A percentile compares a stretch with the other conserved stretches of the same genome.
These are phyloP conservation scores for Ivindomyrus marchei DNA, from an alignment of 2,113 vertebrate genomes.

Conservation along the genomic window DNA sequence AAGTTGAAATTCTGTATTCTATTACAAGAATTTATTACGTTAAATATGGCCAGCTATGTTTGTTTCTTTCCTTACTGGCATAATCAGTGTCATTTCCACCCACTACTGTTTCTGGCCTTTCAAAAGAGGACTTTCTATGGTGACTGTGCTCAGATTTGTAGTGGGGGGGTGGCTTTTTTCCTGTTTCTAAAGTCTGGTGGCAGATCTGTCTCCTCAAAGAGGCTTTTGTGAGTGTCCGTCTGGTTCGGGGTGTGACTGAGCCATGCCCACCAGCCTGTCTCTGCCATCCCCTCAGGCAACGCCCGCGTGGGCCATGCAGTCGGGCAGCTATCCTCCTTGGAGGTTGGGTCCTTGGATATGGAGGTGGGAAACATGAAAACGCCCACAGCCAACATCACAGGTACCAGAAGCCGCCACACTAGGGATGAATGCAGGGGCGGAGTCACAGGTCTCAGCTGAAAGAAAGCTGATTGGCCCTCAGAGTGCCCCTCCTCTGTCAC, in stretches of 20 bases:
- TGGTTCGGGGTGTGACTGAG: not conserved
- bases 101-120: not conserved
- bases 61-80: not conserved
- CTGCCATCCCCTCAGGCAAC: slow-evolving; percentile 58
- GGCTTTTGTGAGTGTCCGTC: not conserved
- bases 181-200: not conserved
- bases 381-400: slow-evolving; percentile 90
- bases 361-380: slow-evolving; percentile 87
- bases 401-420: slow-evolving; percentile 55
- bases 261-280: not conserved
- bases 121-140: not conserved
- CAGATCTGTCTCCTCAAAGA: not conserved
- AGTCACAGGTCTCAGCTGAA: not conserved
- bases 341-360: slow-evolving; percentile 81
- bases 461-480: not conserved
- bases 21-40: not conserved
- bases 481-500: not conserved
- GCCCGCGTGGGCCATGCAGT: slow-evolving; percentile 86
- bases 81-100: not conserved
- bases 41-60: not conserved
- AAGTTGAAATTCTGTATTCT: not conserved
- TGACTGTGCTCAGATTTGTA: not conserved
- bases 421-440: not conserved
- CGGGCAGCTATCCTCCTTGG: slow-evolving; percentile 85
- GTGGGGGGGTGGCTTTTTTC: not conserved